Percentiles rank a stretch among this genome's conserved stretches.
Conservation (phyloP, 2,797 vertebrate genomes). For the Tadarida brasiliensis region DNA sequence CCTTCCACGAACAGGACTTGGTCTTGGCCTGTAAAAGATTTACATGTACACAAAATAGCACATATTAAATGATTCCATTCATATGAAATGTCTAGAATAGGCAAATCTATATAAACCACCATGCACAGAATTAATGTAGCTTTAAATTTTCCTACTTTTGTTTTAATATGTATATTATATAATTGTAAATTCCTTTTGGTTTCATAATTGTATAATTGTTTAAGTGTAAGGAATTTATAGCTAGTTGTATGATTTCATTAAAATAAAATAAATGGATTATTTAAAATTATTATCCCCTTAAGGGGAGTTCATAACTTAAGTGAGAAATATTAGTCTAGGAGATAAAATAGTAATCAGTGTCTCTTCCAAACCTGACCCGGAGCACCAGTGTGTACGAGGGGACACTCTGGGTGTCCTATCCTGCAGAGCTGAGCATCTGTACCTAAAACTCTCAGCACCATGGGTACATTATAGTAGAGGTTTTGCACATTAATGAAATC, state of each 20-base stretch:
- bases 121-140: neutral
- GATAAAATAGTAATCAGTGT: neutral
- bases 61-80: neutral
- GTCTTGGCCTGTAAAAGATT: slow-evolving; percentile 23
- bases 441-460: neutral
- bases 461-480: neutral
- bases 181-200: neutral
- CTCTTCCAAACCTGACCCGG: neutral
- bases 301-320: neutral
- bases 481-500: neutral
- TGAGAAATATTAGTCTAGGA: neutral
- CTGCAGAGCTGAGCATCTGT: neutral
- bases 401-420: neutral
- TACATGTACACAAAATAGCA: neutral
- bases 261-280: neutral
- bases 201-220: neutral
- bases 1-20: neutral
- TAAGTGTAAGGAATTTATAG: neutral
- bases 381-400: neutral
- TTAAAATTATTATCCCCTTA: neutral
- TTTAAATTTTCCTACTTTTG: slow-evolving; percentile 9
- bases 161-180: neutral
- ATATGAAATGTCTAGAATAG: neutral
- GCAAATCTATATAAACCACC: neutral
- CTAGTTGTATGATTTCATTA: neutral